Conservation (phyloP, 2,113 vertebrate genomes). For the Monopterus albus region DNA sequence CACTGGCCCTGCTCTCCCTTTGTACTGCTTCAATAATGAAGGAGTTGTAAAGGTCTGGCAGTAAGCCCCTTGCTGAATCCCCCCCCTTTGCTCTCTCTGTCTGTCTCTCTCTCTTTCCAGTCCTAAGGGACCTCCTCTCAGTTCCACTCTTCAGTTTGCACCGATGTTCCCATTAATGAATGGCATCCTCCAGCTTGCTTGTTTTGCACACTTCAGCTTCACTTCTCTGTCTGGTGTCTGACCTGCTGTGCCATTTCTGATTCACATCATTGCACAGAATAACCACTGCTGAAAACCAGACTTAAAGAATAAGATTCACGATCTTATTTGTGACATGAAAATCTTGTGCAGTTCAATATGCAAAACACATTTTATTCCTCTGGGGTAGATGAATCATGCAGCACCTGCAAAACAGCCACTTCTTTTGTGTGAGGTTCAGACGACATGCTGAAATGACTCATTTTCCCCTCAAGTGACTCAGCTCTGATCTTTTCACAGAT, state of each 20-base stretch:
- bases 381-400: slow-evolving; percentile 15
- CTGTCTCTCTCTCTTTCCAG: slow-evolving; percentile 4
- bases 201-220: slow-evolving; percentile 58
- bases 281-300: background rate
- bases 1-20: slow-evolving; percentile 45
- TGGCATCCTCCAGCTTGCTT: slow-evolving; percentile 60
- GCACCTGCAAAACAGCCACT: slow-evolving; percentile 15
- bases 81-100: slow-evolving; percentile 19
- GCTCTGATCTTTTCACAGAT: no score
- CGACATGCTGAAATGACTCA: no score
- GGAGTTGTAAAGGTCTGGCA: slow-evolving; percentile 72
- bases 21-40: slow-evolving; percentile 73
- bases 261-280: slow-evolving; percentile 44
- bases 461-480: no score
- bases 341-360: slow-evolving; percentile 15
- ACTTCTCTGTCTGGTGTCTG: slow-evolving; percentile 53
- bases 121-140: slow-evolving; percentile 61
- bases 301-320: background rate
- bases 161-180: slow-evolving; percentile 63
- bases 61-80: slow-evolving; percentile 58
- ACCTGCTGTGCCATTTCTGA: slow-evolving; percentile 57
- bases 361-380: slow-evolving; percentile 20
- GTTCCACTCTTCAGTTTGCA: slow-evolving; percentile 52
- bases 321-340: background rate
- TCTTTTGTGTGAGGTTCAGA: no score